Conservation (phyloP, 1,140 invertebrate species). For the Calliphora vicina region DNA sequence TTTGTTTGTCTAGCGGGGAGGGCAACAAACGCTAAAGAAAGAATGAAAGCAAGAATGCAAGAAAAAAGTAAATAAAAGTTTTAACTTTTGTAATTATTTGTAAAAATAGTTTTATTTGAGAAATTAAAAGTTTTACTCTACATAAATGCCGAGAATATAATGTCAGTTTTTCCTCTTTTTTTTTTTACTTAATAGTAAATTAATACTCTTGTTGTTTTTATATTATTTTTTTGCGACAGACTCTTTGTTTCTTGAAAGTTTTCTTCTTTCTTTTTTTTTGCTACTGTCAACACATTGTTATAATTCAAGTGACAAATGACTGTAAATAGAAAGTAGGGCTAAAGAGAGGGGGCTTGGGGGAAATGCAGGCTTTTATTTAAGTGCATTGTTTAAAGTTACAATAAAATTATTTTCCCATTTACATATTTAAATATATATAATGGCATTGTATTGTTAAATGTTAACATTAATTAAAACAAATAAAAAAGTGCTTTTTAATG, state of each 20-base stretch:
- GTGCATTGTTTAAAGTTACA: no score
- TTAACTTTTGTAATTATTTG: conserved; percentile 2
- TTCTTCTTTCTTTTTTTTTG: neutral
- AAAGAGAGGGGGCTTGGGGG: neutral
- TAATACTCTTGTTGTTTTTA: neutral
- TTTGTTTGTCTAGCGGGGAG: neutral
- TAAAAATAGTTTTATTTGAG: conserved; percentile 17
- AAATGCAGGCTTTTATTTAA: neutral
- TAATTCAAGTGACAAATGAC: neutral
- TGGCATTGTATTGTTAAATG: conserved; percentile 4
- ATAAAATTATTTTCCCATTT: no score
- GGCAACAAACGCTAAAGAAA: neutral
- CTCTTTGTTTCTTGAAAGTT: neutral
- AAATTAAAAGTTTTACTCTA: conserved; percentile 6
- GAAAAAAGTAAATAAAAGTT: neutral
- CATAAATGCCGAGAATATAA: neutral
- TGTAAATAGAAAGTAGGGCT: no score
- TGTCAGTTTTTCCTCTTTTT: neutral
- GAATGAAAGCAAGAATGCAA: neutral
- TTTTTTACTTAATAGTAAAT: neutral
- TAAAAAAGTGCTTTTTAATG: neutral
- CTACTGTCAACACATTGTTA: conserved; percentile 12
- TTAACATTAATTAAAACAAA: conserved; percentile 7
- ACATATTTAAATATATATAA: neutral
- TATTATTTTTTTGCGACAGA: neutral